phyloP scores from a whole-genome alignment of 2,797 vertebrate species.

The Clamator glandarius region DNA sequence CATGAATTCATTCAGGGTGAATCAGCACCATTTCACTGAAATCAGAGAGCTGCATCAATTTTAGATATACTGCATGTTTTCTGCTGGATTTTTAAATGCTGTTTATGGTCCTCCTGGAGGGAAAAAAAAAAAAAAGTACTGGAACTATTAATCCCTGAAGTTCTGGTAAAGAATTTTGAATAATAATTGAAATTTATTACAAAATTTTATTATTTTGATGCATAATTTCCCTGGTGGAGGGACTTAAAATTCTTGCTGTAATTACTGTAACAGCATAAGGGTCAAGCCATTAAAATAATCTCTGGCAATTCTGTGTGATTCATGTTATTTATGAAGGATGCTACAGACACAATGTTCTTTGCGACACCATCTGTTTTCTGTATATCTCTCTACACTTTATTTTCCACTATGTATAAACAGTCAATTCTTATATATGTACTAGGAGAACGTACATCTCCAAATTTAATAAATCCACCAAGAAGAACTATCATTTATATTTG shows the following conservation, averaged over 20 bases:
- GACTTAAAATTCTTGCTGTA: constrained; percentile 68
- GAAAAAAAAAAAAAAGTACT: neutral
- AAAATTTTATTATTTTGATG: constrained; percentile 57
- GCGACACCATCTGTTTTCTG: constrained; percentile 19
- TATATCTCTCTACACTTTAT: neutral
- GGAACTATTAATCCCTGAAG: constrained; percentile 25
- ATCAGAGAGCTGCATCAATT: neutral
- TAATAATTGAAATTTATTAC: constrained; percentile 40
- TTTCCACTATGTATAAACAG: constrained; percentile 35
- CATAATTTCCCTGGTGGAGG: constrained; percentile 59
- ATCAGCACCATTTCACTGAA: neutral
- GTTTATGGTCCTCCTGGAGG: neutral
- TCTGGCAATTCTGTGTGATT: constrained; percentile 72
- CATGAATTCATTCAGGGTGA: neutral
- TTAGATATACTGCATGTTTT: neutral
- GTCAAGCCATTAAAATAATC: constrained; percentile 75
- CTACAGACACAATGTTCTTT: constrained; percentile 15
- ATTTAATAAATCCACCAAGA: constrained; percentile 72
- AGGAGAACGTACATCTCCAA: constrained; percentile 64
- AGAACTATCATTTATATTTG: constrained; percentile 58
- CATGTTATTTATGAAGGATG: constrained; percentile 57
- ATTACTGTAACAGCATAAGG: constrained; percentile 71
- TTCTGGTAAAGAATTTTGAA: constrained; percentile 50
- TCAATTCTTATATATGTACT: constrained; percentile 49
- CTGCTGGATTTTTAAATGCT: neutral